Conservation (phyloP, 1,140 invertebrate genomes). For the Brachionus koreanus region DNA sequence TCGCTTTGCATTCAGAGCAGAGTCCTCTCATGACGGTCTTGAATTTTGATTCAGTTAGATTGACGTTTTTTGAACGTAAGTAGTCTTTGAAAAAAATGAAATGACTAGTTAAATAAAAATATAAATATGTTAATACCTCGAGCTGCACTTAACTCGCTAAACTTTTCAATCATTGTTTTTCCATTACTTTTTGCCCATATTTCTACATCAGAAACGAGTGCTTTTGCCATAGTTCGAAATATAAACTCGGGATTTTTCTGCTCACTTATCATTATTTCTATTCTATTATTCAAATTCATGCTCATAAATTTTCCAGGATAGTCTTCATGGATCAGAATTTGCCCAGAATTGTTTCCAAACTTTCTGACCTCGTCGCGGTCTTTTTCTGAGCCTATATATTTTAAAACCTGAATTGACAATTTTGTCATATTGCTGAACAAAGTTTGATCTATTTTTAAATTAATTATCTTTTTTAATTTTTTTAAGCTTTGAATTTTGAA, state of each 20-base stretch:
- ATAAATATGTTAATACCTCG: background rate
- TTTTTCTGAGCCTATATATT: constrained; percentile 1
- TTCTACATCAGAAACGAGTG: background rate
- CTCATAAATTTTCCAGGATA: background rate
- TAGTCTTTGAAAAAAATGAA: too few species aligned
- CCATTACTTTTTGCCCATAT: background rate
- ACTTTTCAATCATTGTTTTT: background rate
- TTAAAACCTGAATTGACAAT: background rate
- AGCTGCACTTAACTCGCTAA: background rate
- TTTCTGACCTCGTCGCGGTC: background rate
- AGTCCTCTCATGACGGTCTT: too few species aligned
- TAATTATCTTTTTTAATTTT: background rate
- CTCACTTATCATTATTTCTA: background rate
- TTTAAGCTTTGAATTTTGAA: background rate
- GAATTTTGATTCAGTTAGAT: too few species aligned
- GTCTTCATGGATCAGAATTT: background rate
- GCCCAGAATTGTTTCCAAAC: background rate
- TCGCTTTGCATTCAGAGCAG: too few species aligned
- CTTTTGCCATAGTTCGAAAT: background rate
- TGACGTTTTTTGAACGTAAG: too few species aligned
- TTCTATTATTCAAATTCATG: background rate
- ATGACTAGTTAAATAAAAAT: background rate
- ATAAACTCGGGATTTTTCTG: background rate
- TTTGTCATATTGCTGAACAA: background rate
- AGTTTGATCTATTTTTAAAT: background rate